Base-by-base conservation (phyloP, 2,113 vertebrate genomes). In the Eleginops maclovinus region DNA sequence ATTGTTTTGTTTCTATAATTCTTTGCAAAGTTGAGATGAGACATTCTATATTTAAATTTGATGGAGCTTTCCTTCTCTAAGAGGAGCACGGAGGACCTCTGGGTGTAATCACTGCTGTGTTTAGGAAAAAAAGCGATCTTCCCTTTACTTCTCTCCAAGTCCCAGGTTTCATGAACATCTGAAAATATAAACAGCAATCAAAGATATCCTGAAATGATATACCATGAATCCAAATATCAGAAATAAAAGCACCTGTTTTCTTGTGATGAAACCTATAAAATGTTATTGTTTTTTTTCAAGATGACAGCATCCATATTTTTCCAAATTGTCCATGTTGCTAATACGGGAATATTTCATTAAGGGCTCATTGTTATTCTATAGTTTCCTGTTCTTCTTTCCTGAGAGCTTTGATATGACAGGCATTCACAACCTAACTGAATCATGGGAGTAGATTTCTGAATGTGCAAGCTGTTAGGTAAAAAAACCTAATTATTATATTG, bases 41-140 rank as follows among this genome's bases (percentile, higher is more conserved):
- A 11, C 31, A 51, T 3, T 58, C 31, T 21, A 31, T 3, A 40
- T 36, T 40, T 22, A 22, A 40, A 11, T 9, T 41, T 19, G 6
- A 51, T 15, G 0, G 26, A 22, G 28, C 70, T 60, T 26, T 21
- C 5, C 28, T 21, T 61, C 55, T 40, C 9, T 40, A 44, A 24
- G 28, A 50, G 56, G 69, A 72, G 51, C 70, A 61, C 70, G 51
- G n/a, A 19, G 46, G 56, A 61, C 31, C 58, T 51, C 70, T 3
- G 0, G 21, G 58, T 56, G 31, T 26, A 51, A 61, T 72, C n/a
- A 24, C 44, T 9, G 10, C 69, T 24, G 46, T 26, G 46, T 73
- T 43, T 62, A 12, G 47, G 58, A 43, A 36, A 62, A 71, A 2
- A 36, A 17, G 14, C 3, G 2, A 9, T 4, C 44, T 41, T 26